Conservation (phyloP, 1,140 invertebrate species). For the Pogonomyrmex californicus region DNA sequence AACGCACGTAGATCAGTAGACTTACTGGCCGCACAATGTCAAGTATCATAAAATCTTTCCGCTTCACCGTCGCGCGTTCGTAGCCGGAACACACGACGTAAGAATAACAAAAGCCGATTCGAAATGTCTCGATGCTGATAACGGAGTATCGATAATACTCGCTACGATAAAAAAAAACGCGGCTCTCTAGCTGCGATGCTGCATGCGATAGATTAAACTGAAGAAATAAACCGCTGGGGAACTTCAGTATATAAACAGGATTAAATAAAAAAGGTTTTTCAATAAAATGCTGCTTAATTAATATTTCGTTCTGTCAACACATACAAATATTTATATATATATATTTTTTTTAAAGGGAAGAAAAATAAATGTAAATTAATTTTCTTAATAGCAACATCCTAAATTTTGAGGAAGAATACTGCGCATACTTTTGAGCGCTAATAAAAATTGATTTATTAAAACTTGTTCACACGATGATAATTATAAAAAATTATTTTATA, state of each 20-base stretch:
- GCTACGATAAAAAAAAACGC: slow-evolving; percentile 17
- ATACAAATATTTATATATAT: neutral
- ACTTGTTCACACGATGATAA: neutral
- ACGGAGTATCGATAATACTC: neutral
- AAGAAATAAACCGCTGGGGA: neutral
- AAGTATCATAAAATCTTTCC: slow-evolving; percentile 78
- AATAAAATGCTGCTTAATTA: neutral
- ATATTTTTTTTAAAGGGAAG: neutral
- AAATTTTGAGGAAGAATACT: neutral
- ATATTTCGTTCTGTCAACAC: neutral
- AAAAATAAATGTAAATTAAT: neutral
- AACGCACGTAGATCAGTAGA: slow-evolving; percentile 47
- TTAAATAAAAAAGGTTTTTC: slow-evolving; percentile 7
- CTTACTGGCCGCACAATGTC: slow-evolving; percentile 84
- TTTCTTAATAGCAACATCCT: neutral
- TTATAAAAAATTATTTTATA: neutral
- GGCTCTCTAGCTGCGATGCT: neutral
- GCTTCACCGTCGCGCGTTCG: slow-evolving; percentile 1
- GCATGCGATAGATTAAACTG: neutral
- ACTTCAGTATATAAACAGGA: neutral
- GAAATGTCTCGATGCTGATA: slow-evolving; percentile 12
- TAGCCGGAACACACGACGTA: neutral
- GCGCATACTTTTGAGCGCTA: neutral
- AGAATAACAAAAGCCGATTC: slow-evolving; percentile 22
- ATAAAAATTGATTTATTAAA: neutral